Conservation (phyloP, 2,113 vertebrate genomes). For the Periophthalmodon schlosseri region DNA sequence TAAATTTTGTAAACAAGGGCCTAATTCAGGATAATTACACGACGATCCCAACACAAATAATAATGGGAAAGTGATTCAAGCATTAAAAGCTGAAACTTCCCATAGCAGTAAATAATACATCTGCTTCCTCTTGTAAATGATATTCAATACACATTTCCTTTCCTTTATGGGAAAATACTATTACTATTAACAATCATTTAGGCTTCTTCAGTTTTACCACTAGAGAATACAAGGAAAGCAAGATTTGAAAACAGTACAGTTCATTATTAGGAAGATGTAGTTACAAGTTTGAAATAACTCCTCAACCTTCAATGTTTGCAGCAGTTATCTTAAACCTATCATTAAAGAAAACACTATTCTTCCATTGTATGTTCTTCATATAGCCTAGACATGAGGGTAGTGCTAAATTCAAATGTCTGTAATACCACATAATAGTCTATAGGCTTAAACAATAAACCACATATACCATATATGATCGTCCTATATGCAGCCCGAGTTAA, state of each 20-base stretch:
- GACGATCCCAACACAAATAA: neutral
- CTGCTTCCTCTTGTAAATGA: neutral
- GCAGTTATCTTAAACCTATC: neutral
- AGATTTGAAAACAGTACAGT: neutral
- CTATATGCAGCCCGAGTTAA: neutral
- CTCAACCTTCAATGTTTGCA: neutral
- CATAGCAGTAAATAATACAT: neutral
- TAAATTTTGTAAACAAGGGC: neutral
- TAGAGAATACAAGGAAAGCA: no score
- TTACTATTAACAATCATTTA: no score
- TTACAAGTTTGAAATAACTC: neutral
- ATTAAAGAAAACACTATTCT: neutral
- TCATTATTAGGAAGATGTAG: neutral
- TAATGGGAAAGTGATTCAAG: neutral
- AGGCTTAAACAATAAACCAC: constrained; percentile 1
- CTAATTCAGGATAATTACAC: neutral
- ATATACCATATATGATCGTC: neutral
- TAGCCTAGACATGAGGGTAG: neutral
- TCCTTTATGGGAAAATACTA: no score
- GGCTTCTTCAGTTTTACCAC: no score
- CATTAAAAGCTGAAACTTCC: neutral
- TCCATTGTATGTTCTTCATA: neutral
- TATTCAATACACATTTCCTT: neutral
- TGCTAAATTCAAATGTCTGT: neutral
- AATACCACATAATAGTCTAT: neutral